Evolutionary conservation across 2,797 vertebrate genomes (phyloP), one percentile per base, ranked within the genome.

Genomic region (Chaetophractus vellerosus): DNA sequence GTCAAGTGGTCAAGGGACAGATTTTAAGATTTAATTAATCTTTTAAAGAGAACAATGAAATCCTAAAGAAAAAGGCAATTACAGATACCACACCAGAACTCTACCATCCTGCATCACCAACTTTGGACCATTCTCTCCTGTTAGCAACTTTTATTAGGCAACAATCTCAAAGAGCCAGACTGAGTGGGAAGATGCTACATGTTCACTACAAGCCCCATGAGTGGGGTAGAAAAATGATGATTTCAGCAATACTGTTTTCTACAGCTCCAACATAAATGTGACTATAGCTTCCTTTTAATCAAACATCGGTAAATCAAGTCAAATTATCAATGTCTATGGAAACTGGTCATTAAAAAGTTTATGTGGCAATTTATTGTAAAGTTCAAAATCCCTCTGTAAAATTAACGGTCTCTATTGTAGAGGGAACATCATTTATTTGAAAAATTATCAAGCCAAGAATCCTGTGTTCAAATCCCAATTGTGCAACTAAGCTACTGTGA

Each of bases 361-460:
- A 69, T 36, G 8, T 33, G 85, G 23, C 28, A 76, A 61, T 50
- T 69, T 41, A 68, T 5, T 6, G 10, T 82, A 31, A 71, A 88
- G 31, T 79, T 81, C 59, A 64, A n/a, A n/a, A 61, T 14, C 55
- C 16, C 79, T 92, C 72, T 64, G n/a, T 50, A 66, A 92, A 80
- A 74, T 78, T 10, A 76, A 23, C 1, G 66, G 24, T 28, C 75
- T 69, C 38, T 9, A 19, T 5, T 72, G 4, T 45, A 76, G 26
- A 90, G 6, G 31, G 16, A 78, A 66, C 19, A 86, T 31, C 6
- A 64, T 72, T 85, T 86, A 78, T 11, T 64, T 12, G 48, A 81
- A 81, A 21, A 33, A 80, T 33, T 64, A 79, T 59, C 38, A 85
- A 80, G 24, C 33, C 21, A 48, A 57, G 31, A 38, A 80, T n/a